Conservation (phyloP, 23 tunicate genomes). For the Halocynthia roretzi region DNA sequence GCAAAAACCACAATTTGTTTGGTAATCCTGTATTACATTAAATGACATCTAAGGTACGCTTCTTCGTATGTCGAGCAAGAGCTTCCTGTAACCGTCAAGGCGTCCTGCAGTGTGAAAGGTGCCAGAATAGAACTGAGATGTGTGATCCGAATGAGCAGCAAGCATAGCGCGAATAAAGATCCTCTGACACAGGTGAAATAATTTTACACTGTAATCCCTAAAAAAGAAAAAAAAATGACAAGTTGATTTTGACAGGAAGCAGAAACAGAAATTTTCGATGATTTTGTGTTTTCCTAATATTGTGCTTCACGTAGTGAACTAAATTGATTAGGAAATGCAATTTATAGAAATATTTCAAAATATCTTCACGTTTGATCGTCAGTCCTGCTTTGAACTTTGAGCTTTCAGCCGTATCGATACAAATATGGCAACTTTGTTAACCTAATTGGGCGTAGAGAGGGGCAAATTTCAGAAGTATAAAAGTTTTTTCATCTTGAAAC, state of each 20-base stretch:
- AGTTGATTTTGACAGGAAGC: background rate
- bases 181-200: slow-evolving; percentile 51
- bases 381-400: no score
- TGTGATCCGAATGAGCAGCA: slow-evolving; percentile 38
- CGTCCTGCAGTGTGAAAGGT: slow-evolving; percentile 34
- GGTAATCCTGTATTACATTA: no score
- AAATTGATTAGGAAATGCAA: no score
- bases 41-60: slow-evolving; percentile 1
- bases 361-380: no score
- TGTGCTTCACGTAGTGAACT: no score
- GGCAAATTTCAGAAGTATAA: no score
- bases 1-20: no score
- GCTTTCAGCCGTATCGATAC: no score
- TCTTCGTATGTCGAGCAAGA: slow-evolving; percentile 24
- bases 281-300: background rate
- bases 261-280: background rate
- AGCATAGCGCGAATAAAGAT: slow-evolving; percentile 40
- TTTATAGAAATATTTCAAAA: no score
- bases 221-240: background rate
- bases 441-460: no score
- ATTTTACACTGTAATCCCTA: background rate
- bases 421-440: no score
- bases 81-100: slow-evolving; percentile 49
- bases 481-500: no score
- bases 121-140: slow-evolving; percentile 56